Evolutionary conservation across 2,888 invertebrate species (phyloP).

Genomic region (Drosophila ezoana): DNA sequence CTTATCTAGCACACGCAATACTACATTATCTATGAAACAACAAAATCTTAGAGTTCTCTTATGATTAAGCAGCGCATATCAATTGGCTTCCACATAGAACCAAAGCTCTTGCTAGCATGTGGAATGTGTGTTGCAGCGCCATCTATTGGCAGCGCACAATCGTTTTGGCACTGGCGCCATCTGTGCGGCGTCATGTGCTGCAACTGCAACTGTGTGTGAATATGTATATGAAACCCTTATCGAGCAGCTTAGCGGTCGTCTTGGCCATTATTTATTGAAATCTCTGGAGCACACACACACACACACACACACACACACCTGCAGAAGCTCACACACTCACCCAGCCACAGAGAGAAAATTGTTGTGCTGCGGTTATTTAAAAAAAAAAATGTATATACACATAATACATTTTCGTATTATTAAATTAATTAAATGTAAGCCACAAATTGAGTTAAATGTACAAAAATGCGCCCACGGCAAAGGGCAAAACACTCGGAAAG

Average conservation of each 20-base stretch:
- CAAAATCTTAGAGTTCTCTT: not conserved
- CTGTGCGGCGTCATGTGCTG: constrained; percentile 43
- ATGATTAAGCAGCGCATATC: not conserved
- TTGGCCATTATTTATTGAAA: constrained; percentile 45
- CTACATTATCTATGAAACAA: not conserved
- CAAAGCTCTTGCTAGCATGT: constrained; percentile 56
- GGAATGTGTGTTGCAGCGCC: constrained; percentile 63
- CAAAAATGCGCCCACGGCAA: constrained; percentile 60
- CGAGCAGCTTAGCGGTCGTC: constrained; percentile 23
- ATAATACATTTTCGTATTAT: constrained; percentile 59
- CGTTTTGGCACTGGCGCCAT: constrained; percentile 48
- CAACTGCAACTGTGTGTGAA: not conserved
- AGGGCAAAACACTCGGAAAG: constrained; percentile 27
- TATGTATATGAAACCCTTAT: constrained; percentile 6
- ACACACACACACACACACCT: constrained; percentile 1
- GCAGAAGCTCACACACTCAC: not conserved
- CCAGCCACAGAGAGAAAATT: constrained; percentile 18
- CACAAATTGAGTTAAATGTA: constrained; percentile 80
- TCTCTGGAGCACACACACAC: constrained; percentile 7
- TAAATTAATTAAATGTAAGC: constrained; percentile 79
- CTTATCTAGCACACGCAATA: not conserved
- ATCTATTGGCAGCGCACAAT: constrained; percentile 16
- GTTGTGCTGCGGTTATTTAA: constrained; percentile 46
- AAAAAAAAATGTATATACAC: constrained; percentile 13
- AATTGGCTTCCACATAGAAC: constrained; percentile 24